These are phyloP conservation scores for Bubo bubo DNA, from an alignment of 2,113 vertebrate genomes.

Conservation along the genomic window DNA sequence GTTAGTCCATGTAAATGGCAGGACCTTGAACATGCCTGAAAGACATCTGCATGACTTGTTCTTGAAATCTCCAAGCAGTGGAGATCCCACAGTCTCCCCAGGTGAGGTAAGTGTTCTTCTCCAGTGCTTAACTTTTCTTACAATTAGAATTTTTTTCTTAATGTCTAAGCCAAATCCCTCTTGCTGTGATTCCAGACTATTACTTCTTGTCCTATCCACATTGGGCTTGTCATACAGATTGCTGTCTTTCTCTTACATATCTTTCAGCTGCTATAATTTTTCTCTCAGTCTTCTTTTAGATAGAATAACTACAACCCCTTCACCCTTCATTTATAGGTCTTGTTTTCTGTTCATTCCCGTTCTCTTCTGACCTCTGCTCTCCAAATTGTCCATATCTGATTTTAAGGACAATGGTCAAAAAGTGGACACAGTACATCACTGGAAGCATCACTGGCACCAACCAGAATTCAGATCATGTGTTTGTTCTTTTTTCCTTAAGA, in stretches of 20 bases:
- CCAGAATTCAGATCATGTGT: background rate
- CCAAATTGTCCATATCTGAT: background rate
- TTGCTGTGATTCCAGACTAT: conserved; percentile 28
- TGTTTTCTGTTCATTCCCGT: background rate
- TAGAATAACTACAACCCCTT: background rate
- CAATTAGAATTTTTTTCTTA: background rate
- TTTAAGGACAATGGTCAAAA: background rate
- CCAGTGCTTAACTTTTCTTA: background rate
- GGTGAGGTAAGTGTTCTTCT: conserved; percentile 24
- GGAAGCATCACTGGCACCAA: background rate
- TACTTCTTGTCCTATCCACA: conserved; percentile 51
- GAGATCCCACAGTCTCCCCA: background rate
- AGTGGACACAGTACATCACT: background rate
- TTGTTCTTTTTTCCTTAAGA: background rate
- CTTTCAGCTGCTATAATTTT: background rate
- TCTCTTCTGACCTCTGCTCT: background rate
- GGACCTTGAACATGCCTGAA: background rate
- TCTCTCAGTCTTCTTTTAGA: background rate
- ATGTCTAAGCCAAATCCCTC: conserved; percentile 34
- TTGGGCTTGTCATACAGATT: conserved; percentile 50
- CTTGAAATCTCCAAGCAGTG: background rate
- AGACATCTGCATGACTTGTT: background rate
- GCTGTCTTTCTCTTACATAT: conserved; percentile 45
- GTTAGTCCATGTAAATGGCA: background rate
- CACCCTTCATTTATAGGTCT: background rate